Base-by-base conservation (phyloP, 2,797 vertebrate species). In the Notamacropus eugenii region DNA sequence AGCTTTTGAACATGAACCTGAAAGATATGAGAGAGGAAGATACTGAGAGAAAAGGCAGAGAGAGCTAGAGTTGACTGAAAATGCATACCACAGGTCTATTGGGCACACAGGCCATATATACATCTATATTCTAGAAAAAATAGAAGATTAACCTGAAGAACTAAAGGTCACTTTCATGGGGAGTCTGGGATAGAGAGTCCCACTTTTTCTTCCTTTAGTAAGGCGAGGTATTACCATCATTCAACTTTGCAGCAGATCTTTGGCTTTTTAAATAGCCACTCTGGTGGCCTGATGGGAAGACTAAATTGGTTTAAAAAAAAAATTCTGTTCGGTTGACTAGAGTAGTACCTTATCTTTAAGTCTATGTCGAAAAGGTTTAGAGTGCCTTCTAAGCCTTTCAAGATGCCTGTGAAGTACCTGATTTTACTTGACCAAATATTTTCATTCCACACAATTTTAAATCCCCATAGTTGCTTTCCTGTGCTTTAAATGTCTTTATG, bases 21-120 rank as follows among this genome's bases (percentile, higher is more conserved):
- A 98, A 98, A 96, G 93, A 98, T 97, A 96, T 0, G 95, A 93
- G 91, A 96, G 92, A 97, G 54, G 29, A 91, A 54, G 93, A 97
- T 95, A 0, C 0, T 82, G 0, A 54, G 93, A 97, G 55, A 34
- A 67, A 96, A 94, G 90, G 87, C 90, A 92, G 62, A 55, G 31
- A 29, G 90, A 67, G 87, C 93, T 92, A 40, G 93, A 97, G 56
- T 54, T 58, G 95, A 54, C 82, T 82, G 95, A 90, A 95, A 96
- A 97, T 74, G 91, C 95, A 87, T 55, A 91, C 90, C 90, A 46
- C 5, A 34, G 92, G 24, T 92, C 90, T 11, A 57, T 54, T 46
- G 27, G 92, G 57, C 54, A 19, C 55, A n/a, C 55, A 24, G 67
- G 56, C 82, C 22, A 8, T 46, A 67, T 34, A 19, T 31, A 40